These are phyloP conservation scores for Tolypeutes matacus DNA, from an alignment of 2,797 vertebrate species.

Conservation along the genomic window DNA sequence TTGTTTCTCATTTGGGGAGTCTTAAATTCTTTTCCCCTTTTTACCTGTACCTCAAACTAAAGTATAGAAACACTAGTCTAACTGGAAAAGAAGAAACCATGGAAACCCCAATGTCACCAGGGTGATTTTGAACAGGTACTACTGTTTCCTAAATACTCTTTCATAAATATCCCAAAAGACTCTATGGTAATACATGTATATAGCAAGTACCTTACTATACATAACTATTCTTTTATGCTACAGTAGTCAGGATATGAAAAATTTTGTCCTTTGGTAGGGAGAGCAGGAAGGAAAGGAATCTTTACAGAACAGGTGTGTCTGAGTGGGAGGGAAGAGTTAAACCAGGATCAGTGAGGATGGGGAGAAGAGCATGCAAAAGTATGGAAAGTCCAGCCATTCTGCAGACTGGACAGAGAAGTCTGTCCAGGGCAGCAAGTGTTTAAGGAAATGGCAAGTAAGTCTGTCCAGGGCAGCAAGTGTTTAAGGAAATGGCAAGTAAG, in stretches of 20 bases:
- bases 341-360: neutral
- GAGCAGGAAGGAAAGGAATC: neutral
- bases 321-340: neutral
- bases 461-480: neutral
- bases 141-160: neutral
- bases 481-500: neutral
- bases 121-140: neutral
- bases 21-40: neutral
- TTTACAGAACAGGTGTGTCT: neutral
- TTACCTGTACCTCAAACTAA: slow-evolving; percentile 17
- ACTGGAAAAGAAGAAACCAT: slow-evolving; percentile 32
- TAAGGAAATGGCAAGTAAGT: neutral
- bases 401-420: neutral
- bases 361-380: neutral
- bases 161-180: neutral
- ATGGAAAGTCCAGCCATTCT: neutral
- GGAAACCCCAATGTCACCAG: neutral
- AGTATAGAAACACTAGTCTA: slow-evolving; percentile 31
- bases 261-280: neutral
- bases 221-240: neutral
- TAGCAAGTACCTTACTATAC: neutral
- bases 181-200: neutral
- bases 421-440: neutral
- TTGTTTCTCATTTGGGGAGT: slow-evolving; percentile 15
- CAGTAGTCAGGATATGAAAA: neutral